Percentiles rank a stretch among this genome's conserved stretches.
Conservation (phyloP, 2,888 invertebrate species). For the Glyphotaelius pellucidus region DNA sequence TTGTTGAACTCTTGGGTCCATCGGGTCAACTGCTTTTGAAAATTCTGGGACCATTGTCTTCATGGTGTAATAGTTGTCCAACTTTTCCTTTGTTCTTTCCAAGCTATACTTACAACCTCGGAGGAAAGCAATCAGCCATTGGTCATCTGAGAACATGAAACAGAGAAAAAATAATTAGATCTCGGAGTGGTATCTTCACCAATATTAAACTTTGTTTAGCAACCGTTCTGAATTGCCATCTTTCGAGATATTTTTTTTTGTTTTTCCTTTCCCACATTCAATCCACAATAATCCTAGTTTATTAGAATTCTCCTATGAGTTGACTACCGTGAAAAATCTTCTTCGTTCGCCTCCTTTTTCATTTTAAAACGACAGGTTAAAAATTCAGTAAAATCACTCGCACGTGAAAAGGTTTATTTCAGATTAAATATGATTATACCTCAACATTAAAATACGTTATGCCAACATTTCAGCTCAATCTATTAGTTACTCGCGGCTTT, state of each 20-base stretch:
- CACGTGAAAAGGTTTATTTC: too few species aligned
- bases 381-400: too few species aligned
- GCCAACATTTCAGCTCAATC: too few species aligned
- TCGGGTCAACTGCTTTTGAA: constrained; percentile 34
- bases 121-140: constrained; percentile 80
- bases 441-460: too few species aligned
- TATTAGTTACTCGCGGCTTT: too few species aligned
- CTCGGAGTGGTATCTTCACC: too few species aligned
- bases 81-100: constrained; percentile 80
- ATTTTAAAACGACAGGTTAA: too few species aligned
- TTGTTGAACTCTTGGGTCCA: constrained; percentile 42
- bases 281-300: too few species aligned
- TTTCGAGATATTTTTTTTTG: neutral
- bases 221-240: neutral
- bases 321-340: too few species aligned
- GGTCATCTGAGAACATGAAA: constrained; percentile 75
- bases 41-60: constrained; percentile 54
- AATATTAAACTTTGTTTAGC: neutral
- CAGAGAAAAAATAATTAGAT: neutral
- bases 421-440: too few species aligned
- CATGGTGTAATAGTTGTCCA: constrained; percentile 76
- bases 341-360: too few species aligned
- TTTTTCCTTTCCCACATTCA: neutral
- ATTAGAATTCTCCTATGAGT: too few species aligned
- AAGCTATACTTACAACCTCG: constrained; percentile 82